Evolutionary conservation across 1,140 invertebrate genomes (phyloP).

Genomic region (Heliconius himera): DNA sequence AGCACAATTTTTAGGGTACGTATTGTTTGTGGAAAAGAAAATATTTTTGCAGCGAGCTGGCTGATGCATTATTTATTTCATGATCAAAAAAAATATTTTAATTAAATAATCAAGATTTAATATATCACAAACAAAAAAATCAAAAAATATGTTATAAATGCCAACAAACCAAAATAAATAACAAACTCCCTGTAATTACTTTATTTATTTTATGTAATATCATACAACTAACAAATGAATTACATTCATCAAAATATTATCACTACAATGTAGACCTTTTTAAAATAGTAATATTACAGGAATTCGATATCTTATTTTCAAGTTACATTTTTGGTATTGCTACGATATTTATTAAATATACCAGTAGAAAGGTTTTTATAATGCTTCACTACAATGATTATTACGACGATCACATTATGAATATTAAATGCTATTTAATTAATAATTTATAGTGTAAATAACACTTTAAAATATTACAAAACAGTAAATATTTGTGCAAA

Average conservation of each 20-base stretch:
- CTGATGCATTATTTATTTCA: too few relatives aligned
- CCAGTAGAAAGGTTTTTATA: background rate
- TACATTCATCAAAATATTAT: background rate
- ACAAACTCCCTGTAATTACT: conserved; percentile 6
- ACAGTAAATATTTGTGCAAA: conserved; percentile 4
- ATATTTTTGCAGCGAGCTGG: too few relatives aligned
- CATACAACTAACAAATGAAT: background rate
- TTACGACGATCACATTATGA: background rate
- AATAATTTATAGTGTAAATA: background rate
- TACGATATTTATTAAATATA: background rate
- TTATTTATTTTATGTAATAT: conserved; percentile 5
- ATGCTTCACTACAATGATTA: conserved; percentile 1
- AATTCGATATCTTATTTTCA: background rate
- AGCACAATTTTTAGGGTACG: too few relatives aligned
- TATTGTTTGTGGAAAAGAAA: too few relatives aligned
- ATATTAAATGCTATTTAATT: background rate
- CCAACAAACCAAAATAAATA: background rate
- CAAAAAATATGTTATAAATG: background rate
- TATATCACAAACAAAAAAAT: background rate
- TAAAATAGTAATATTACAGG: background rate
- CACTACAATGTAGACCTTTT: conserved; percentile 2
- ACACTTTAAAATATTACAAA: background rate
- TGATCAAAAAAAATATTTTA: too few relatives aligned
- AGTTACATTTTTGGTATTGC: background rate
- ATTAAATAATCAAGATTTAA: too few relatives aligned